Evolutionary conservation across 2,888 invertebrate genomes (phyloP).

Genomic region (Noctua comes): DNA sequence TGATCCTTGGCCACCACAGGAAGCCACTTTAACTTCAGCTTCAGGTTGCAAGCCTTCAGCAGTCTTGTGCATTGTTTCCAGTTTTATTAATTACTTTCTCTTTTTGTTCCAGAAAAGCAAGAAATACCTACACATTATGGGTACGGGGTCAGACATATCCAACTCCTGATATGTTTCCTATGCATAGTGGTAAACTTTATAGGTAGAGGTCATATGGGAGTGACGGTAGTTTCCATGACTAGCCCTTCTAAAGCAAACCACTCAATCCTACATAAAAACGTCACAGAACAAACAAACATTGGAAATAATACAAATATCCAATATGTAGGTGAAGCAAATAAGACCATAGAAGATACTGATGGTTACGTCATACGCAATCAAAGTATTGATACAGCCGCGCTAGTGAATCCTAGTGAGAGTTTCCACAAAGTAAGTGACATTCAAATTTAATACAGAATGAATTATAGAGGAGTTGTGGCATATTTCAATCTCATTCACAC

Average conservation of each 20-base stretch:
- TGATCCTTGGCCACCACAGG: background rate
- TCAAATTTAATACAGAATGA: background rate
- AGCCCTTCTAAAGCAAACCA: conserved; percentile 46
- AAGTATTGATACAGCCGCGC: background rate
- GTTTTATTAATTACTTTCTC: background rate
- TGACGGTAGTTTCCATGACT: conserved; percentile 80
- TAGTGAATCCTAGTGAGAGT: conserved; percentile 22
- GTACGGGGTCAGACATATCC: conserved; percentile 76
- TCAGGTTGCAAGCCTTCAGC: background rate
- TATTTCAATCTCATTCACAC: background rate
- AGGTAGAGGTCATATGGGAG: conserved; percentile 76
- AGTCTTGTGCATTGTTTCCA: too few relatives aligned
- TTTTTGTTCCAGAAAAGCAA: conserved; percentile 63
- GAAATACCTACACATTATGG: conserved; percentile 68
- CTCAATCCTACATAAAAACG: background rate
- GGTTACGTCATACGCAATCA: conserved; percentile 5
- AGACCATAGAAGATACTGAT: background rate
- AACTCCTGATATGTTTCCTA: conserved; percentile 71
- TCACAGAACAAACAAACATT: background rate
- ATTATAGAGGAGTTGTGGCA: background rate
- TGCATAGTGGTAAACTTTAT: conserved; percentile 68
- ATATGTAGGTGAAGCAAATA: conserved; percentile 10
- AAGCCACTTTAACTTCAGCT: background rate
- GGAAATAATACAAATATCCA: conserved; percentile 2
- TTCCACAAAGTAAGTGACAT: conserved; percentile 35